These are phyloP conservation scores for Triplophysa siluroides DNA, from an alignment of 2,113 vertebrate species.

Conservation along the genomic window DNA sequence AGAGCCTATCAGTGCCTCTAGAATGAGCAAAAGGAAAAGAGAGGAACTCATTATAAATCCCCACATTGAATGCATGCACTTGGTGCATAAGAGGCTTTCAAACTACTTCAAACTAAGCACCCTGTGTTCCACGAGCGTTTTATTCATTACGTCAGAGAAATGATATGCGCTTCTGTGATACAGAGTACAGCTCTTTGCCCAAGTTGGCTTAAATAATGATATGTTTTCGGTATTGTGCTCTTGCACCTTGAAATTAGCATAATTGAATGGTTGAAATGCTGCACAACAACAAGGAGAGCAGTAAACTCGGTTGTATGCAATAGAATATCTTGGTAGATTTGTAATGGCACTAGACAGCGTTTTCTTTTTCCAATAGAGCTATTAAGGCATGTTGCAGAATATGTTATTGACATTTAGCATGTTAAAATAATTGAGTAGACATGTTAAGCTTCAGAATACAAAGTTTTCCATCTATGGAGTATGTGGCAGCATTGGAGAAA, in stretches of 20 bases:
- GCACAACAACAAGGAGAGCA: constrained; percentile 57
- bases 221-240: constrained; percentile 58
- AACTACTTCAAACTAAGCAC: constrained; percentile 54
- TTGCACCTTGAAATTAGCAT: constrained; percentile 61
- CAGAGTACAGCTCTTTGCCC: constrained; percentile 44
- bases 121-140: constrained; percentile 52
- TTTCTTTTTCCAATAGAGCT: constrained; percentile 27
- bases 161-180: constrained; percentile 49
- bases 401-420: constrained; percentile 65
- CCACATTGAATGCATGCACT: constrained; percentile 51
- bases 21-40: constrained; percentile 44
- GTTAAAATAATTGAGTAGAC: constrained; percentile 67
- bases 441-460: constrained; percentile 59
- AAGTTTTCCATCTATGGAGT: background rate
- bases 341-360: constrained; percentile 65
- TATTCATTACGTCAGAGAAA: constrained; percentile 52
- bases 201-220: constrained; percentile 53
- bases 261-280: constrained; percentile 63
- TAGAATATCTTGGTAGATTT: constrained; percentile 59
- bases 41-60: constrained; percentile 55
- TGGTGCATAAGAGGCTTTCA: constrained; percentile 54
- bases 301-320: constrained; percentile 58
- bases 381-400: constrained; percentile 56
- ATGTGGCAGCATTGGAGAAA: background rate
- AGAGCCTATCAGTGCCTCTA: constrained; percentile 43